A percentile compares a stretch with the other conserved stretches of the same genome.
Evolutionary conservation across 2,888 invertebrate species (phyloP).

Genomic region (Ochropacha duplaris): DNA sequence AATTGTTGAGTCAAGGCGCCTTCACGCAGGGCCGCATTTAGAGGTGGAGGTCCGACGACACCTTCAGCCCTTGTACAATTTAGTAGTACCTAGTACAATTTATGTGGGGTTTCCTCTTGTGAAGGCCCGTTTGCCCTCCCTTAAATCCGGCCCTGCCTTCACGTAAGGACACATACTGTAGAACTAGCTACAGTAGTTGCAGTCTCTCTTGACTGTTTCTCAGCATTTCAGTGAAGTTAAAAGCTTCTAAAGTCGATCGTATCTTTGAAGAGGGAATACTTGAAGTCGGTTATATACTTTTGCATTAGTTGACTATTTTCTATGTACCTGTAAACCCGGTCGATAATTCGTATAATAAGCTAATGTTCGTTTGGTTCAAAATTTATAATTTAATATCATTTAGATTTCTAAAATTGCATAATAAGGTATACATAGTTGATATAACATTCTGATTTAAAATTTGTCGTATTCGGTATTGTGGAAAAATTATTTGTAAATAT

Average conservation of each 20-base stretch:
- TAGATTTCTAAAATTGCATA: slow-evolving; percentile 64
- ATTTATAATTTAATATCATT: slow-evolving; percentile 40
- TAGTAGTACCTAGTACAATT: too few relatives aligned
- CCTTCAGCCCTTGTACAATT: too few relatives aligned
- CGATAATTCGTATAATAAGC: slow-evolving; percentile 57
- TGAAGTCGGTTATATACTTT: not conserved
- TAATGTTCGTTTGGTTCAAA: slow-evolving; percentile 51
- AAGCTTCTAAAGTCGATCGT: too few relatives aligned
- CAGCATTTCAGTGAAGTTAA: not conserved
- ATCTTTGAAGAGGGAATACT: not conserved
- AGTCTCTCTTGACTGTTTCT: too few relatives aligned
- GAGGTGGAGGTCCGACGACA: too few relatives aligned
- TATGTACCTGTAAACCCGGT: slow-evolving; percentile 40
- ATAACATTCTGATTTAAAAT: slow-evolving; percentile 42
- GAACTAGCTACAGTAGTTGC: too few relatives aligned
- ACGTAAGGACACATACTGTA: too few relatives aligned
- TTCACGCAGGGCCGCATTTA: too few relatives aligned
- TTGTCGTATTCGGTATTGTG: slow-evolving; percentile 42
- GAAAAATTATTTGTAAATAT: slow-evolving; percentile 44
- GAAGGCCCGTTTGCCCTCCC: too few relatives aligned
- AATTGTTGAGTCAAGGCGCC: too few relatives aligned
- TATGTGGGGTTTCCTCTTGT: too few relatives aligned
- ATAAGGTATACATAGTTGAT: slow-evolving; percentile 46
- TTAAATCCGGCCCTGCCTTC: too few relatives aligned
- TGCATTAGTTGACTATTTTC: not conserved